These are phyloP conservation scores for Allacma fusca DNA, from an alignment of 2,888 invertebrate genomes.

Conservation along the genomic window DNA sequence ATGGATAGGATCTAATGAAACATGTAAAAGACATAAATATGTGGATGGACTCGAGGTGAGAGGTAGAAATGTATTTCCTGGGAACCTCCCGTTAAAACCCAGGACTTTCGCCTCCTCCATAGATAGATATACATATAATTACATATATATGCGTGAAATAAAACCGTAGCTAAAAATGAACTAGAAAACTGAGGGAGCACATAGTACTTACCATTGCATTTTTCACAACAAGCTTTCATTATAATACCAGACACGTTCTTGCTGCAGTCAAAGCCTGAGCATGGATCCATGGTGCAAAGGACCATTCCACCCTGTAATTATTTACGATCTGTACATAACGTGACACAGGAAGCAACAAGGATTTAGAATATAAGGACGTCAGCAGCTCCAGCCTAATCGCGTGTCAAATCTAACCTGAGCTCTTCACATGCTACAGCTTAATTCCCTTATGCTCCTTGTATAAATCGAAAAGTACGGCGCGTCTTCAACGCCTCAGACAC, in stretches of 20 bases:
- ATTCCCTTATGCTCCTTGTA: no score
- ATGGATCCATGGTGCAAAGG: conserved; percentile 64
- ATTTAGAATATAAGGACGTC: background rate
- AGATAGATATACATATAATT: no score
- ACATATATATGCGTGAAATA: no score
- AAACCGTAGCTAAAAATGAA: no score
- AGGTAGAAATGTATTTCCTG: no score
- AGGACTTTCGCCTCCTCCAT: no score
- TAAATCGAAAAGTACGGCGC: no score
- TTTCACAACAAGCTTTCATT: conserved; percentile 37
- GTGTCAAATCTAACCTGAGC: background rate
- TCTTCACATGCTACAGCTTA: conserved; percentile 1
- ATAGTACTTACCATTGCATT: conserved; percentile 38
- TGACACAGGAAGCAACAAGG: background rate
- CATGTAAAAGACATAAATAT: no score
- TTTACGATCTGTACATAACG: conserved; percentile 12
- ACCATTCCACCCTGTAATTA: conserved; percentile 64
- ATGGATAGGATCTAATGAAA: no score
- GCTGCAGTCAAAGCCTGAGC: conserved; percentile 61
- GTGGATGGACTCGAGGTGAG: no score
- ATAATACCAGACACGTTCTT: conserved; percentile 22
- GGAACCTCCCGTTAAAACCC: no score
- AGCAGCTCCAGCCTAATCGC: background rate
- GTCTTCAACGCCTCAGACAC: no score
- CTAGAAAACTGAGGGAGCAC: background rate